phyloP scores from a whole-genome alignment of 2,888 invertebrate species.

The Syrphus vitripennis region DNA sequence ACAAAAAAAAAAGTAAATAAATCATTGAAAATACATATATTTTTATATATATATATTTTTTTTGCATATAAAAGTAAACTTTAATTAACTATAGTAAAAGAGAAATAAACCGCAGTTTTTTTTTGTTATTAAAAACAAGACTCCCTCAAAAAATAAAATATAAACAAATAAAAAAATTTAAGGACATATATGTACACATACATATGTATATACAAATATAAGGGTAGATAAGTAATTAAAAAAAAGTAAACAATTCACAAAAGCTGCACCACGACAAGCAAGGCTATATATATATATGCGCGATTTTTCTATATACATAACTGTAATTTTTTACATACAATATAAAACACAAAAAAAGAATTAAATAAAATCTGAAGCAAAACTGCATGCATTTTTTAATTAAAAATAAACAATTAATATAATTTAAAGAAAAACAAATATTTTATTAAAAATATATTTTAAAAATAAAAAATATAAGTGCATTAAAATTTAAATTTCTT shows the following conservation, averaged over 20 bases:
- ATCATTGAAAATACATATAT: no score
- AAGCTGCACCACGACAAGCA: constrained; percentile 43
- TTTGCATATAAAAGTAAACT: neutral
- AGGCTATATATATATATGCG: no score
- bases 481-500: neutral
- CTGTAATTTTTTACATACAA: neutral
- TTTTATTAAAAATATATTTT: neutral
- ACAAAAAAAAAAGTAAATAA: neutral
- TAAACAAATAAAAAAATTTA: neutral
- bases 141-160: neutral
- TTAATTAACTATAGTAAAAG: neutral
- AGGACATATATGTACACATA: no score
- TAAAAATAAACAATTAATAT: constrained; percentile 3
- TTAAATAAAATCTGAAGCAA: constrained; percentile 8
- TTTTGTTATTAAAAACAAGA: neutral
- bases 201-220: neutral
- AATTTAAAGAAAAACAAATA: neutral
- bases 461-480: neutral
- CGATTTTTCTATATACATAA: neutral
- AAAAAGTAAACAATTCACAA: constrained; percentile 24
- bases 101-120: neutral
- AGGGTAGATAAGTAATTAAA: neutral
- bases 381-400: constrained; percentile 28
- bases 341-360: neutral
- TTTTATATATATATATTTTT: neutral